Evolutionary conservation across 1,140 invertebrate genomes (phyloP).

Genomic region (Ladona fulva): DNA sequence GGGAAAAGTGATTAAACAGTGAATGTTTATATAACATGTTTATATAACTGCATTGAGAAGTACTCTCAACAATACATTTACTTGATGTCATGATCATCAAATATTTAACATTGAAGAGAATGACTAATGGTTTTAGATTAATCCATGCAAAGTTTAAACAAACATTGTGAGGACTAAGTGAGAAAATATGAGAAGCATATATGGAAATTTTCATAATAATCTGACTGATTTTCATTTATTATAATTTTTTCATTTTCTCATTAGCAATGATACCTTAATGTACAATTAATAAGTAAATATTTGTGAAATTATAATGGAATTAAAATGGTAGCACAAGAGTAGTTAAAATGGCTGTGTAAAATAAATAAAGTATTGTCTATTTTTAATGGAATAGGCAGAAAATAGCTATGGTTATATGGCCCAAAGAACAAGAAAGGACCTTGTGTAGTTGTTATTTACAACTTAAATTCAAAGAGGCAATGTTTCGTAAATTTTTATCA

Average conservation of each 20-base stretch:
- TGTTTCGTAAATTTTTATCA: not conserved
- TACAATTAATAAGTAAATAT: not conserved
- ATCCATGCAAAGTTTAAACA: not conserved
- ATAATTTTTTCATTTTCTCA: not conserved
- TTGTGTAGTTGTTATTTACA: conserved; percentile 2
- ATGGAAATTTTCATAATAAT: not conserved
- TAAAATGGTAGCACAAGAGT: not conserved
- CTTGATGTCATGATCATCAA: too few relatives aligned
- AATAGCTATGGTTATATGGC: not conserved
- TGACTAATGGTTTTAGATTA: too few relatives aligned
- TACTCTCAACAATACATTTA: too few relatives aligned
- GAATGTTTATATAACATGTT: too few relatives aligned
- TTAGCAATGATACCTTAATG: not conserved
- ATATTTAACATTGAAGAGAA: too few relatives aligned
- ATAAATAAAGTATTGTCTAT: not conserved
- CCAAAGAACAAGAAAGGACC: not conserved
- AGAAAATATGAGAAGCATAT: not conserved
- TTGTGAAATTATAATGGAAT: not conserved
- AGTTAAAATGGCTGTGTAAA: not conserved
- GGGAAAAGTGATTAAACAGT: too few relatives aligned
- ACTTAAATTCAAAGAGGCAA: not conserved
- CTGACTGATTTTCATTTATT: not conserved
- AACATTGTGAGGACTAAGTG: not conserved
- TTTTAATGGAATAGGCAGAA: not conserved
- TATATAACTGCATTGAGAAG: too few relatives aligned